Base-by-base conservation (phyloP, 2,797 vertebrate genomes). In the Petrocephalus schoutedeni region DNA sequence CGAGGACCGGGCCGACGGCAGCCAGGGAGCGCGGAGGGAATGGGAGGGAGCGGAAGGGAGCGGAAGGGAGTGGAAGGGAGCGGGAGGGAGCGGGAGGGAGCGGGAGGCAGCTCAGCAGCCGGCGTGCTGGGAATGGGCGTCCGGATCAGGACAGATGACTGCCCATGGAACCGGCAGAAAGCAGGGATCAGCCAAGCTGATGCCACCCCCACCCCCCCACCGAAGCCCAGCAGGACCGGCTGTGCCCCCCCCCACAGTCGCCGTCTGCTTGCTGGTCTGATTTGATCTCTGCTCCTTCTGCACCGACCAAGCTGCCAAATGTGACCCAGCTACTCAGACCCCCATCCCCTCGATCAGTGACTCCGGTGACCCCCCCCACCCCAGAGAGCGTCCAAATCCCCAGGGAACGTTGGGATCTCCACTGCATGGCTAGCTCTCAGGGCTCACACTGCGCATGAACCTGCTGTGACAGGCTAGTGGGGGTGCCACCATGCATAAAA, bases 11-110 rank as follows among this genome's bases (percentile, higher is more conserved):
- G 61, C 3, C 1, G 23, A 67, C 10, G 10, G 61, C 61, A 14
- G 61, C 61, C 61, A 67, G 23, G 61, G 4, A 86, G 88, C 85
- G 58, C 87, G 89, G 14, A 89, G 61, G 82, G 89, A 45, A 3
- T 3, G 41, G 41, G 4, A 45, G 41, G 82, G 89, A 41, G 61
- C 19, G 16, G 57, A 59, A 51, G 21, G 53, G 1, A 36, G 28
- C 28, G 28, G 28, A 1, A 28, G 28, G 28, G 28, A 28, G 28
- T 1, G 28, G 28, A 28, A 28, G 28, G 28, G 28, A 28, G 28
- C 28, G 28, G 89, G 10, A 89, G 61, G 82, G 89, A 45, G 41
- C 41, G 41, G 41, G 4, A 45, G 41, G 82, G 89, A 41, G 61
- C 19, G 16, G 57, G 59, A 51, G 21, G 53, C 2, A 36, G 36